Evolutionary conservation across 2,113 vertebrate genomes (phyloP).

Genomic region (Thryonomys swinderianus): DNA sequence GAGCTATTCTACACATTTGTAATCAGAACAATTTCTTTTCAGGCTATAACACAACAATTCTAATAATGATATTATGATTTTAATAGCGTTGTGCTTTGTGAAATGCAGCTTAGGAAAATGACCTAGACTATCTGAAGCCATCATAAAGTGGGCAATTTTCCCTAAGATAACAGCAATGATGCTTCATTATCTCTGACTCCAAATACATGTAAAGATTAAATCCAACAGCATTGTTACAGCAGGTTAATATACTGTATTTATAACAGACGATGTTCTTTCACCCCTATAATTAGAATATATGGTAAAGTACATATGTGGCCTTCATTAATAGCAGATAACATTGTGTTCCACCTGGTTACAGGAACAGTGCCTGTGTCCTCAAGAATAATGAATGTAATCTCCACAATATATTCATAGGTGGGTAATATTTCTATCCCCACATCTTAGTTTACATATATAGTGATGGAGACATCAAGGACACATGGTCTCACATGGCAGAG

Average conservation of each 20-base stretch:
- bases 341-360: not conserved
- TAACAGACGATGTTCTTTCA: not conserved
- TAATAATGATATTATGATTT: conserved; percentile 66
- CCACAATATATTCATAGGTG: not conserved
- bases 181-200: conserved; percentile 64
- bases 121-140: conserved; percentile 34
- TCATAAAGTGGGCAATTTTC: conserved; percentile 52
- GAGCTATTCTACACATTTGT: conserved; percentile 37
- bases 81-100: conserved; percentile 51
- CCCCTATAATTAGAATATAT: conserved; percentile 4
- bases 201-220: conserved; percentile 39
- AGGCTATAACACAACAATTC: not conserved
- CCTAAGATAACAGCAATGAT: not conserved
- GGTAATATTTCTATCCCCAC: conserved; percentile 24
- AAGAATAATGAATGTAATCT: conserved; percentile 52
- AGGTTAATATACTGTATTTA: conserved; percentile 47
- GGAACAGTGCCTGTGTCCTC: not conserved
- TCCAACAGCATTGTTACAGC: not conserved
- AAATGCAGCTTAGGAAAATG: conserved; percentile 64
- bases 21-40: conserved; percentile 61
- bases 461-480: conserved; percentile 38
- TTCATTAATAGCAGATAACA: conserved; percentile 58
- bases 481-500: conserved; percentile 38
- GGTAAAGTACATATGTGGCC: conserved; percentile 39
- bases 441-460: conserved; percentile 37